Percentiles rank a stretch among this genome's conserved stretches.
phyloP scores from a whole-genome alignment of 2,113 vertebrate genomes.

The Phylloscopus trochilus region DNA sequence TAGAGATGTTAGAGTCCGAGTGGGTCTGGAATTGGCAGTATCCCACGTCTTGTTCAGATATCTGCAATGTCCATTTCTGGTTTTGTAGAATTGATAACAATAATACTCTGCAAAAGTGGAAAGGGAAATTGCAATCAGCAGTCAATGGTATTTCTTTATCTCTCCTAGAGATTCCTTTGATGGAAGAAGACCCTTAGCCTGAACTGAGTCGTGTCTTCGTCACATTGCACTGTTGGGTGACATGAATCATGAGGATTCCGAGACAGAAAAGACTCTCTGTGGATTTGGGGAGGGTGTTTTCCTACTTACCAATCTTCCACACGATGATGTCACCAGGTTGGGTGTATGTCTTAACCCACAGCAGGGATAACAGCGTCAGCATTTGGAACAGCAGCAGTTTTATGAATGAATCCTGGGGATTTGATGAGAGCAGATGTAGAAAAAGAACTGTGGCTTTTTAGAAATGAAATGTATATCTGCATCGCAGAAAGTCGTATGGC shows the following conservation, averaged over 20 bases:
- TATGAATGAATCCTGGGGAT: slow-evolving; percentile 62
- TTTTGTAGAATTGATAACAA: not conserved
- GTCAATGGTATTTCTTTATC: not conserved
- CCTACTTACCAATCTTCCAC: slow-evolving; percentile 9
- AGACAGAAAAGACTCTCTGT: slow-evolving; percentile 51
- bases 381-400: slow-evolving; percentile 21
- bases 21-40: not conserved
- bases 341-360: not conserved
- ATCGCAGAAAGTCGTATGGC: slow-evolving; percentile 7
- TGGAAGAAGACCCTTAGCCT: slow-evolving; percentile 78
- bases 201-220: not conserved
- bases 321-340: not conserved
- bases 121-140: not conserved
- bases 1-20: not conserved
- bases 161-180: slow-evolving; percentile 83
- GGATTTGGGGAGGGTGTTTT: slow-evolving; percentile 2
- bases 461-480: slow-evolving; percentile 28
- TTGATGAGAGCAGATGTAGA: slow-evolving; percentile 39
- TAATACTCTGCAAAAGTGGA: not conserved
- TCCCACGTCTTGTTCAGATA: not conserved
- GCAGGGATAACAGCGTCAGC: not conserved
- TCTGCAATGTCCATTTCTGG: not conserved
- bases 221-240: not conserved
- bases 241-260: slow-evolving; percentile 10
- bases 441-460: slow-evolving; percentile 18